Evolutionary conservation across 2,113 vertebrate genomes (phyloP).

Genomic region (Neotragus moschatus): DNA sequence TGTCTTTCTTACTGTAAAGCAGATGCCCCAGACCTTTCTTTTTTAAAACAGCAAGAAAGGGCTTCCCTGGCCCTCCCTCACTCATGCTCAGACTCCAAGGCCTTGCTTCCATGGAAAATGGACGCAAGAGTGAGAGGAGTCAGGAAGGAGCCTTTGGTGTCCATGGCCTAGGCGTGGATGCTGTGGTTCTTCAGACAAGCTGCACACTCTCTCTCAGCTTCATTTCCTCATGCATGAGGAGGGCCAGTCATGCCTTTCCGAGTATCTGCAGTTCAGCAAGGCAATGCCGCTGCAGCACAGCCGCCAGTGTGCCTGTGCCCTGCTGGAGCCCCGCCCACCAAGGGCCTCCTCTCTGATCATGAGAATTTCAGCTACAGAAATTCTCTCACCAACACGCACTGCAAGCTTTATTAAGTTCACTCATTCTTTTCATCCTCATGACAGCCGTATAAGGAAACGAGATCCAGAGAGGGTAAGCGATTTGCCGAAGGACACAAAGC

Average conservation of each 20-base stretch:
- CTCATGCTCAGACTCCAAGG: background rate
- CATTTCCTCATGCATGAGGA: background rate
- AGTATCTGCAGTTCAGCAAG: background rate
- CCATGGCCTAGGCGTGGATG: rapidly evolving
- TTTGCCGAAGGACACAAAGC: background rate
- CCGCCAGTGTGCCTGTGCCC: rapidly evolving
- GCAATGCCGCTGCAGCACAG: rapidly evolving
- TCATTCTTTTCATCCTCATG: background rate
- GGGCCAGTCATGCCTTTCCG: background rate
- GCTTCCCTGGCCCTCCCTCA: no score
- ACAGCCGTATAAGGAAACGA: background rate
- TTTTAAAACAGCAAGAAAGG: background rate
- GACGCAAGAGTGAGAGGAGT: background rate
- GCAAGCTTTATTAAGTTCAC: background rate
- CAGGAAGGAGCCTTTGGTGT: background rate
- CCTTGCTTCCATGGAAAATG: background rate
- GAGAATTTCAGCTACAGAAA: background rate
- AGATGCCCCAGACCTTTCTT: background rate
- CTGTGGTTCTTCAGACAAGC: background rate
- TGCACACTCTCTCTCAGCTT: background rate
- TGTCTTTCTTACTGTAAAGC: background rate
- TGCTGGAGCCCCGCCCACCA: rapidly evolving
- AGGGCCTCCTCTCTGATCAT: background rate
- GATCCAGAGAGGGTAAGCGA: background rate
- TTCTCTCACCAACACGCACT: background rate